Percentiles rank a stretch among this genome's conserved stretches.
phyloP scores from a whole-genome alignment of 2,888 invertebrate species.

The Gymnosoma rotundatum region DNA sequence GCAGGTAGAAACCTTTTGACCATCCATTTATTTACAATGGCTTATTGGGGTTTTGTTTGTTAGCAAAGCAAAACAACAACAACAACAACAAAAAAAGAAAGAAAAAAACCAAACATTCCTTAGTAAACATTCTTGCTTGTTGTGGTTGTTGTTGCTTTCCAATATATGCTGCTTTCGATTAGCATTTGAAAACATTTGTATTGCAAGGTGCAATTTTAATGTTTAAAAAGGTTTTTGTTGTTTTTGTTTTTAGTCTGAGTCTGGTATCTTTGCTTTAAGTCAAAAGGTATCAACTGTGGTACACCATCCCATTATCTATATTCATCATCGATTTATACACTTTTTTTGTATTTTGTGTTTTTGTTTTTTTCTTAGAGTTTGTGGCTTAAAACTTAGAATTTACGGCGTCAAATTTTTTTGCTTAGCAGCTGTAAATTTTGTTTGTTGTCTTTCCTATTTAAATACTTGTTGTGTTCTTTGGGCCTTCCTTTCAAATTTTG shows the following conservation, averaged over 20 bases:
- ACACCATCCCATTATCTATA: constrained; percentile 66
- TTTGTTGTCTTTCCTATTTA: constrained; percentile 8
- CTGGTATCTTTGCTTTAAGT: constrained; percentile 26
- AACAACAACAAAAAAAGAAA: no score
- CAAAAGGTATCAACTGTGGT: constrained; percentile 61
- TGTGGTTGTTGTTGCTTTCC: constrained; percentile 23
- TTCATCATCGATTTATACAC: constrained; percentile 55
- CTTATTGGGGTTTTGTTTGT: background rate
- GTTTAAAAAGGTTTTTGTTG: constrained; percentile 52
- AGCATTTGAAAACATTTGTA: constrained; percentile 80
- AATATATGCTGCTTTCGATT: constrained; percentile 74
- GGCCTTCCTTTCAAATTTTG: constrained; percentile 44
- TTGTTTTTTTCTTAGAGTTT: background rate
- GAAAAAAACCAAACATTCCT: constrained; percentile 26
- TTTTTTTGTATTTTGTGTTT: constrained; percentile 11
- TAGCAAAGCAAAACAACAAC: background rate
- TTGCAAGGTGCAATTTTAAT: constrained; percentile 80
- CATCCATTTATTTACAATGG: constrained; percentile 26
- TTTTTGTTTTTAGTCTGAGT: constrained; percentile 4
- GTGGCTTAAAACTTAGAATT: constrained; percentile 52
- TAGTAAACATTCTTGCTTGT: constrained; percentile 25
- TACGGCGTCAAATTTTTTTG: constrained; percentile 48
- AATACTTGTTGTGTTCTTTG: constrained; percentile 28
- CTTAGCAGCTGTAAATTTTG: constrained; percentile 63
- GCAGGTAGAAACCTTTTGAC: constrained; percentile 61